Conservation (phyloP, 1,140 invertebrate genomes). For the Drosophila murphyi region DNA sequence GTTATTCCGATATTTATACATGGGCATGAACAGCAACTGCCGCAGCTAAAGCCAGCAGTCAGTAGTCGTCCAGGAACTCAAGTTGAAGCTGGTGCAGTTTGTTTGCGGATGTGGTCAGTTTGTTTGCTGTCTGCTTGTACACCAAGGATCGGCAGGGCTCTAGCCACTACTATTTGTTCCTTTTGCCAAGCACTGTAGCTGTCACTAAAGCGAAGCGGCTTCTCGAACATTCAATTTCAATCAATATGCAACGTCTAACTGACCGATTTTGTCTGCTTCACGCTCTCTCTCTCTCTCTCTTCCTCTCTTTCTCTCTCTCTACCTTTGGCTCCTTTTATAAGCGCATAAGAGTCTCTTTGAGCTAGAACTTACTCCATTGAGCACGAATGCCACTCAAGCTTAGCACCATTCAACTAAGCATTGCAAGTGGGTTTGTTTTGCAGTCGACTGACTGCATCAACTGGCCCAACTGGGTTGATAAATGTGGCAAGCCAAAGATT, state of each 20-base stretch:
- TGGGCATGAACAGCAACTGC: conserved; percentile 57
- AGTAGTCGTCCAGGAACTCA: conserved; percentile 25
- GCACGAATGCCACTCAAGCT: conserved; percentile 64
- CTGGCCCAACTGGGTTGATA: conserved; percentile 1
- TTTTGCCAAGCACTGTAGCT: conserved; percentile 4
- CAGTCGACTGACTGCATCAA: conserved; percentile 52
- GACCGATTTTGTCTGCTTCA: background rate
- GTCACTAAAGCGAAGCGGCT: background rate
- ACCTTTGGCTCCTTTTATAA: background rate
- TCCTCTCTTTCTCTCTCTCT: background rate
- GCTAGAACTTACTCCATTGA: conserved; percentile 48
- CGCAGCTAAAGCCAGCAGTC: conserved; percentile 32
- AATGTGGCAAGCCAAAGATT: conserved; percentile 1
- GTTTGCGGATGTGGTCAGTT: conserved; percentile 75
- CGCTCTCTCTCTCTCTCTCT: background rate
- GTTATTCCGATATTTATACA: conserved; percentile 79
- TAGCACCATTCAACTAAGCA: conserved; percentile 56
- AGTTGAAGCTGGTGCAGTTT: conserved; percentile 42
- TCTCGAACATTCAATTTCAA: conserved; percentile 74
- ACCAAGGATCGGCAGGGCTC: conserved; percentile 24
- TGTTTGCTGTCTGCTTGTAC: conserved; percentile 61
- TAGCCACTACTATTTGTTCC: conserved; percentile 19
- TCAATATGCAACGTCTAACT: conserved; percentile 50
- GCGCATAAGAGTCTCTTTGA: conserved; percentile 30
- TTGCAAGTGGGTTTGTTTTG: conserved; percentile 67